phyloP scores from a whole-genome alignment of 1,140 invertebrate species.

The Diploscapter pachys region DNA sequence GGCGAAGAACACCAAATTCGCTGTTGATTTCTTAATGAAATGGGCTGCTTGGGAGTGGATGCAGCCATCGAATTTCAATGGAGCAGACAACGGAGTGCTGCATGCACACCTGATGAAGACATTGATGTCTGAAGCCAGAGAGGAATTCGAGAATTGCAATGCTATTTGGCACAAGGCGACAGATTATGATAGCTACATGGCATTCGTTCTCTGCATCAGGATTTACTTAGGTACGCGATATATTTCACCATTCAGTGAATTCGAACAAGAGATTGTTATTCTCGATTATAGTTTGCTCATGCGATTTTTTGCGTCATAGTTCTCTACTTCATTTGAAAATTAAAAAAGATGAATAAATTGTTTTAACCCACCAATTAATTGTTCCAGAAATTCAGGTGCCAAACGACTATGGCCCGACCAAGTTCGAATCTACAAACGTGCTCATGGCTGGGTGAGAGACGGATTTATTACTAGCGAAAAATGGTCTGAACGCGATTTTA shows the following conservation, averaged over 20 bases:
- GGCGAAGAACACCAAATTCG: conserved; percentile 41
- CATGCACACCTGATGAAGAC: conserved; percentile 46
- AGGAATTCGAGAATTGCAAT: conserved; percentile 43
- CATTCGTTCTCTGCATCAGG: conserved; percentile 47
- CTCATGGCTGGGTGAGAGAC: conserved; percentile 41
- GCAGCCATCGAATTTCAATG: conserved; percentile 48
- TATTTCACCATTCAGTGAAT: neutral
- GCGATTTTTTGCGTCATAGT: neutral
- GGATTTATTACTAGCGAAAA: conserved; percentile 36
- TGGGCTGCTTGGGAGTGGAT: conserved; percentile 47
- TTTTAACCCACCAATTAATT: neutral
- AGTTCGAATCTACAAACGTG: conserved; percentile 39
- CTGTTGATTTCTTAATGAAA: conserved; percentile 39
- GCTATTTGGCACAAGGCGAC: conserved; percentile 44
- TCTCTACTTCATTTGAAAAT: neutral
- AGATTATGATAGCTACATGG: conserved; percentile 49
- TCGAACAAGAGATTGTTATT: neutral
- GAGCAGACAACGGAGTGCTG: conserved; percentile 45
- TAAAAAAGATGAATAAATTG: neutral
- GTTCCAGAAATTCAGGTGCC: conserved; percentile 30
- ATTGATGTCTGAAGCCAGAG: conserved; percentile 42
- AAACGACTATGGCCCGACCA: conserved; percentile 38
- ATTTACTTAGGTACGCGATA: conserved; percentile 36
- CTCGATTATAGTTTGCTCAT: neutral
- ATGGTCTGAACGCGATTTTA: conserved; percentile 35